These are phyloP conservation scores for Barnardius zonarius DNA, from an alignment of 2,113 vertebrate genomes.

Conservation along the genomic window DNA sequence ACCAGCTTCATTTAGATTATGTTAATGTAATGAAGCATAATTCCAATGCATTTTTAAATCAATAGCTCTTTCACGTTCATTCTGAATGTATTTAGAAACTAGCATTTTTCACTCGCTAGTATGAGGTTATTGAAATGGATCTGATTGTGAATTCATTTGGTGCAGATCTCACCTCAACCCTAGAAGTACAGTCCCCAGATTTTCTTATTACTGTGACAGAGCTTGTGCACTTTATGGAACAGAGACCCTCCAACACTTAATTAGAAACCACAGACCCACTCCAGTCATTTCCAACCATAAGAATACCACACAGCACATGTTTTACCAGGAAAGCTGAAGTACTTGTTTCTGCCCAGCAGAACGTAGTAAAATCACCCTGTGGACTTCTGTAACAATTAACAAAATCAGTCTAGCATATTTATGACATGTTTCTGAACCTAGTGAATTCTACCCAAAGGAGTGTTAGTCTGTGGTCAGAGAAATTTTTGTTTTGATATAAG, in stretches of 20 bases:
- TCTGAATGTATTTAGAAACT: neutral
- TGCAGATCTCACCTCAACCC: neutral
- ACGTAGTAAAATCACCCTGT: neutral
- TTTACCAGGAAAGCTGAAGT: neutral
- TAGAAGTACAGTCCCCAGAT: neutral
- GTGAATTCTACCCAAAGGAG: neutral
- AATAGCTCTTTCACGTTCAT: neutral
- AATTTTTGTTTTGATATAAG: neutral
- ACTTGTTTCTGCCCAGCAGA: neutral
- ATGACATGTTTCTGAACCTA: neutral
- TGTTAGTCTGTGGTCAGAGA: neutral
- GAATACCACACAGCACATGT: neutral
- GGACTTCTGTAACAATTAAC: neutral
- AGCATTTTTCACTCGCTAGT: neutral
- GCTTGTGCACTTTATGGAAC: neutral
- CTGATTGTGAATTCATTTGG: neutral
- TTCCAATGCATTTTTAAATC: conserved; percentile 20
- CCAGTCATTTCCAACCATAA: neutral
- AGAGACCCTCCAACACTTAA: neutral
- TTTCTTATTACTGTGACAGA: neutral
- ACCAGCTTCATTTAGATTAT: neutral
- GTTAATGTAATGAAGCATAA: neutral
- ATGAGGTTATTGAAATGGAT: conserved; percentile 1
- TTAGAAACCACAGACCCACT: neutral
- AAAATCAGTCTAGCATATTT: neutral